Conservation (phyloP, 2,797 vertebrate species). For the Darevskia mixta region DNA sequence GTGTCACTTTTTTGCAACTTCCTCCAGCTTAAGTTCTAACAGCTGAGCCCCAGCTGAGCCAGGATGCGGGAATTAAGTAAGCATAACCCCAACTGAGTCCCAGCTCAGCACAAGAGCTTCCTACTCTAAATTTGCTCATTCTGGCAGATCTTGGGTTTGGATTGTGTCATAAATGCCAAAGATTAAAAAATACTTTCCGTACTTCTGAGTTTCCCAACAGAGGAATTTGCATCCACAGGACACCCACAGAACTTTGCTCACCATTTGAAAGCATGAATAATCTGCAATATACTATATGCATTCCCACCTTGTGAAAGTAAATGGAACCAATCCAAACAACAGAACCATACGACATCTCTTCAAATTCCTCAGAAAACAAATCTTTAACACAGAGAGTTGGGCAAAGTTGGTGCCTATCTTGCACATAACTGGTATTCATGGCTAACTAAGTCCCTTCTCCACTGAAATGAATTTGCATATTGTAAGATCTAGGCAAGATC, state of each 20-base stretch:
- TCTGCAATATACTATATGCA: neutral
- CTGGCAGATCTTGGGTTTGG: no score
- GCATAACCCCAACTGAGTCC: no score
- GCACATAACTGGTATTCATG: neutral
- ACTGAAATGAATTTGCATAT: constrained; percentile 8
- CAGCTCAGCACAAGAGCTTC: no score
- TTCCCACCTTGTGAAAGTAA: neutral
- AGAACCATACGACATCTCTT: no score
- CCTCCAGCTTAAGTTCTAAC: no score
- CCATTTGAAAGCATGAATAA: neutral
- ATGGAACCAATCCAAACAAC: neutral
- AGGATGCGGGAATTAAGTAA: no score
- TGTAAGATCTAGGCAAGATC: constrained; percentile 1
- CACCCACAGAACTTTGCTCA: neutral
- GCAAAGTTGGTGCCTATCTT: neutral
- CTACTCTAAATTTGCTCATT: no score
- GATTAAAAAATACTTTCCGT: constrained; percentile 6
- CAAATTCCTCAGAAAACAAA: neutral
- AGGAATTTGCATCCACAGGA: neutral
- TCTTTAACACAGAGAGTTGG: neutral
- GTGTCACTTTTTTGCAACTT: no score
- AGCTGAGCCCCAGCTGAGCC: no score
- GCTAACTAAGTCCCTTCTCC: neutral
- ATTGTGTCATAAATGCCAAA: neutral
- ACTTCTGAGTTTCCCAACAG: neutral